These are phyloP conservation scores for Odontomyia ornata DNA, from an alignment of 2,888 invertebrate genomes.

Conservation along the genomic window DNA sequence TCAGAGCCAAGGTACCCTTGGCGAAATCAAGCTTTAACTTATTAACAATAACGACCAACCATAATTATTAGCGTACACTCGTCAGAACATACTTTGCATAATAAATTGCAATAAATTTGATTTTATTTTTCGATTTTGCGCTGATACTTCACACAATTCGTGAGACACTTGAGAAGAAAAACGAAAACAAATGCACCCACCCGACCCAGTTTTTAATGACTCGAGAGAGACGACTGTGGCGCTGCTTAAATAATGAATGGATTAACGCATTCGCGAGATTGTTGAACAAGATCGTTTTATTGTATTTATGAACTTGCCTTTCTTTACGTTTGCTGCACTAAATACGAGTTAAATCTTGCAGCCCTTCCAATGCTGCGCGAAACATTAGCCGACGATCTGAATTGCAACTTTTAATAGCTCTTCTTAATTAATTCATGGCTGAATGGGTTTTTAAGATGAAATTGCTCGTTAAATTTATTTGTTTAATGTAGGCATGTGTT, in stretches of 20 bases:
- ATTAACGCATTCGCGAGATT: conserved; percentile 3
- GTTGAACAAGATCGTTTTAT: conserved; percentile 31
- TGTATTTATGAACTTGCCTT: not conserved
- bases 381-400: not conserved
- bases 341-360: not conserved
- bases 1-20: too few species aligned
- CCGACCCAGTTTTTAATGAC: too few species aligned
- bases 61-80: too few species aligned
- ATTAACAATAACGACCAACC: too few species aligned
- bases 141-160: not conserved
- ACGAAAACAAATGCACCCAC: not conserved
- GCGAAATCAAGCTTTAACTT: too few species aligned
- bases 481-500: not conserved
- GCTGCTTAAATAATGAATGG: conserved; percentile 10
- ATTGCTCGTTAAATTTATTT: not conserved
- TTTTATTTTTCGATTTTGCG: too few species aligned
- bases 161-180: not conserved
- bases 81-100: too few species aligned
- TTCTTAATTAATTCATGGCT: not conserved
- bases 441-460: conserved; percentile 3
- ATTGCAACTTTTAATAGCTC: not conserved
- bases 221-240: too few species aligned
- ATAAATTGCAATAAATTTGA: too few species aligned
- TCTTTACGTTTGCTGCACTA: not conserved
- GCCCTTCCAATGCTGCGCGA: not conserved